Evolutionary conservation across 2,888 invertebrate genomes (phyloP).

Genomic region (Drosophila macrospina): DNA sequence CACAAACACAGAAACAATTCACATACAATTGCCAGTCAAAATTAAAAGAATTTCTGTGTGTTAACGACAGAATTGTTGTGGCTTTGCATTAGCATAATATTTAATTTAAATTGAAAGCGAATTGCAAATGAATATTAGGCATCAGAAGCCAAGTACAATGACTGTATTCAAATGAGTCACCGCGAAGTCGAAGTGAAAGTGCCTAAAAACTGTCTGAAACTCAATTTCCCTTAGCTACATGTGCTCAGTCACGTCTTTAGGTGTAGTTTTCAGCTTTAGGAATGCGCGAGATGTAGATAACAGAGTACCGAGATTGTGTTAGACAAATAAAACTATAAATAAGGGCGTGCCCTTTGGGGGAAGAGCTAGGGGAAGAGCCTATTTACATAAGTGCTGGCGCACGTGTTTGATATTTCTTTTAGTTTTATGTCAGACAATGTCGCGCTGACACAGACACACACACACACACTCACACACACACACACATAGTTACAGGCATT

Average conservation of each 20-base stretch:
- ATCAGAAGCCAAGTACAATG: constrained; percentile 27
- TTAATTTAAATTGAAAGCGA: constrained; percentile 34
- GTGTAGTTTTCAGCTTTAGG: constrained; percentile 17
- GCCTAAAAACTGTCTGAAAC: neutral
- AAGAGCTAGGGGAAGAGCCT: constrained; percentile 26
- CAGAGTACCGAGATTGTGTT: constrained; percentile 30
- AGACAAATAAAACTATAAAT: constrained; percentile 79
- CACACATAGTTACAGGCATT: constrained; percentile 22
- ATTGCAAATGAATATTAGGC: constrained; percentile 9
- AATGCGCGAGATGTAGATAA: constrained; percentile 67
- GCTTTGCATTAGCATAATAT: constrained; percentile 48
- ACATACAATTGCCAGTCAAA: constrained; percentile 12
- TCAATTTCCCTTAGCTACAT: neutral
- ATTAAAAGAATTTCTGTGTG: neutral
- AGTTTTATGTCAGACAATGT: constrained; percentile 71
- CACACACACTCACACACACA: constrained; percentile 10
- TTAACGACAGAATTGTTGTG: constrained; percentile 1
- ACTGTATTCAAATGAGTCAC: constrained; percentile 74
- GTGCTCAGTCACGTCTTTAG: constrained; percentile 4
- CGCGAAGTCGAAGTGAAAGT: constrained; percentile 61
- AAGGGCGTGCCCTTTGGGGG: constrained; percentile 31
- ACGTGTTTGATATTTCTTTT: constrained; percentile 76
- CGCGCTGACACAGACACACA: constrained; percentile 13
- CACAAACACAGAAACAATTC: constrained; percentile 11
- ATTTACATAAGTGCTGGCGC: constrained; percentile 75